Percentiles rank a stretch among this genome's conserved stretches.
phyloP scores from a whole-genome alignment of 2,888 invertebrate genomes.

The Petrophora chlorosata region DNA sequence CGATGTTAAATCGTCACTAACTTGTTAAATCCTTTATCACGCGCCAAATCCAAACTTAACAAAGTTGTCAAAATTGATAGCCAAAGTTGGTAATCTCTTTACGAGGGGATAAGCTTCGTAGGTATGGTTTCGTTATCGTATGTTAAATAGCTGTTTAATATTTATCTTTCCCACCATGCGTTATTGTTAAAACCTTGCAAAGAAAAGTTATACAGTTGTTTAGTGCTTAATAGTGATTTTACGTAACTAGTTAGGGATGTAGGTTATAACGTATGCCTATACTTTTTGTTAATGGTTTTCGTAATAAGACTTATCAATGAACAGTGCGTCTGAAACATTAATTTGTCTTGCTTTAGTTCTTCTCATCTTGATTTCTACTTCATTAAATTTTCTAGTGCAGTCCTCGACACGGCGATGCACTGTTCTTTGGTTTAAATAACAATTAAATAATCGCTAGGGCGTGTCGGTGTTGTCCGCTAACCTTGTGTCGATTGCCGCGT shows the following conservation, averaged over 20 bases:
- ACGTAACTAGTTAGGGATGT: no score
- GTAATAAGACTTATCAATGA: background rate
- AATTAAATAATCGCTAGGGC: slow-evolving; percentile 82
- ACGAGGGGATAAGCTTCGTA: slow-evolving; percentile 59
- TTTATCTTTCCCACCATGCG: slow-evolving; percentile 46
- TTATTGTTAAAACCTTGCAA: no score
- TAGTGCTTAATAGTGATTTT: no score
- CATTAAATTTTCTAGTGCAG: slow-evolving; percentile 45
- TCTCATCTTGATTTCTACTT: slow-evolving; percentile 37
- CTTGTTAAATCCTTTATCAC: slow-evolving; percentile 50
- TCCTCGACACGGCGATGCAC: slow-evolving; percentile 54
- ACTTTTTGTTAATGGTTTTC: background rate
- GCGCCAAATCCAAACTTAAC: slow-evolving; percentile 47
- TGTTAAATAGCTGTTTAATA: slow-evolving; percentile 50
- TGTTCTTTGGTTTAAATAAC: slow-evolving; percentile 75
- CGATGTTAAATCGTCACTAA: slow-evolving; percentile 35
- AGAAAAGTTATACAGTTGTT: no score
- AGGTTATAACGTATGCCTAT: no score
- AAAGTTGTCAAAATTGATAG: slow-evolving; percentile 60
- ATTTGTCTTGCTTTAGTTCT: slow-evolving; percentile 1
- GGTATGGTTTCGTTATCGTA: slow-evolving; percentile 54
- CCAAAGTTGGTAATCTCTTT: slow-evolving; percentile 61
- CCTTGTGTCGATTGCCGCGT: slow-evolving; percentile 79
- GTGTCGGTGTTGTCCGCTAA: slow-evolving; percentile 66
- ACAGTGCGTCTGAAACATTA: background rate